These are phyloP conservation scores for Pollachius pollachius DNA, from an alignment of 2,113 vertebrate species.

Conservation along the genomic window DNA sequence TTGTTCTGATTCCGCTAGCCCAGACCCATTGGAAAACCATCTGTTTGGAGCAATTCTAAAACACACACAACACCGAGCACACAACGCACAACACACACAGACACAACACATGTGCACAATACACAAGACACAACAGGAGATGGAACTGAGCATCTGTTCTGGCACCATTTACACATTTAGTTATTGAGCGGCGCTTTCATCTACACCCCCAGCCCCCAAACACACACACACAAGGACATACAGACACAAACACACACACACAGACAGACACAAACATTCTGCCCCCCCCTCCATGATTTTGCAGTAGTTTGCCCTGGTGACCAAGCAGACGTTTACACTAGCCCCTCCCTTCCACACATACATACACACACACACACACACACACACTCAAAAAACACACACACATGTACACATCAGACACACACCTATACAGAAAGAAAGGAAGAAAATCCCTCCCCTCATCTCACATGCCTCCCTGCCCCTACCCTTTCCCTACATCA, in stretches of 20 bases:
- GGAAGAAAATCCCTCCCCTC: conserved; percentile 34
- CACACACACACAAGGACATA: neutral
- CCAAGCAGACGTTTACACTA: conserved; percentile 41
- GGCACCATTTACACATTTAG: conserved; percentile 43
- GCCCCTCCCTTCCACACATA: conserved; percentile 10
- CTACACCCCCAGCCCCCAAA: conserved; percentile 16
- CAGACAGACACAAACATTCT: neutral
- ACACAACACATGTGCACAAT: conserved; percentile 12
- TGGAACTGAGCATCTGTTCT: conserved; percentile 66
- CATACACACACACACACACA: neutral
- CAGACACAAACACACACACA: neutral
- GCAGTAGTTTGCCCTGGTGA: conserved; percentile 54
- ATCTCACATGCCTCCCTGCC: conserved; percentile 16
- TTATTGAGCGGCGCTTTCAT: conserved; percentile 53
- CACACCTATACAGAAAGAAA: neutral
- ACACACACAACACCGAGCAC: conserved; percentile 17
- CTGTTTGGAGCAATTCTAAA: conserved; percentile 40
- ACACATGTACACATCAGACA: conserved; percentile 17
- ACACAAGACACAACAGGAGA: conserved; percentile 40
- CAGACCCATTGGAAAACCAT: conserved; percentile 47
- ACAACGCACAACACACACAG: conserved; percentile 10
- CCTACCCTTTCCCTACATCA: conserved; percentile 27
- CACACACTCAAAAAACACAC: neutral
- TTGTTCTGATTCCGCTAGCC: conserved; percentile 49
- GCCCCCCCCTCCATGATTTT: conserved; percentile 43